Conservation (phyloP, 2,888 invertebrate species). For the Ramazzottius varieornatus region DNA sequence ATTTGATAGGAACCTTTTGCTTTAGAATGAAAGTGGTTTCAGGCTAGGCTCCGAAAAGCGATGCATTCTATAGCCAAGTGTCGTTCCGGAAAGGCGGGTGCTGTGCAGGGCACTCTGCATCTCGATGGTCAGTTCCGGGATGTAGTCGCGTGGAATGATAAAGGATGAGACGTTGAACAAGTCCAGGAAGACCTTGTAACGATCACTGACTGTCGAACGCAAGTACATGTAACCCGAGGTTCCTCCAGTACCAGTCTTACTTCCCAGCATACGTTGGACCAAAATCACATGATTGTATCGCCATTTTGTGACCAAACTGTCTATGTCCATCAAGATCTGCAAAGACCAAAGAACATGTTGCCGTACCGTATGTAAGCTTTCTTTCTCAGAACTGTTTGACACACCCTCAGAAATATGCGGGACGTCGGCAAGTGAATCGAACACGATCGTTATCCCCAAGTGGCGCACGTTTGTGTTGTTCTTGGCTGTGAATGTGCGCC, state of each 20-base stretch:
- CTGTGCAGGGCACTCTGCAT: constrained; percentile 30
- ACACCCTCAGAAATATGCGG: too few species aligned
- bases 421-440: too few species aligned
- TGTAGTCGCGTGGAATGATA: constrained; percentile 62
- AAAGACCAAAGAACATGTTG: too few species aligned
- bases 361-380: too few species aligned
- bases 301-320: constrained; percentile 94
- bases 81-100: too few species aligned
- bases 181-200: constrained; percentile 92
- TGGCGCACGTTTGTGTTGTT: too few species aligned
- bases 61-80: too few species aligned
- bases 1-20: too few species aligned
- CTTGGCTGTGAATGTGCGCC: too few species aligned
- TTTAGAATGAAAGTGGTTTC: too few species aligned
- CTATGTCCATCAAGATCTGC: constrained; percentile 66
- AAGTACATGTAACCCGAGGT: constrained; percentile 94
- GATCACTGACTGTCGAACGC: constrained; percentile 82
- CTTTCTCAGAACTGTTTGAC: not conserved
- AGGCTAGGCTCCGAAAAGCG: too few species aligned
- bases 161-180: constrained; percentile 89
- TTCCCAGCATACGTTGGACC: constrained; percentile 96
- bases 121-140: constrained; percentile 54
- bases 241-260: constrained; percentile 86
- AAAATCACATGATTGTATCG: constrained; percentile 91
- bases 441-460: too few species aligned